Percentiles rank a stretch among this genome's conserved stretches.
Conservation (phyloP, 1,140 invertebrate species). For the Diabrotica undecimpunctata region DNA sequence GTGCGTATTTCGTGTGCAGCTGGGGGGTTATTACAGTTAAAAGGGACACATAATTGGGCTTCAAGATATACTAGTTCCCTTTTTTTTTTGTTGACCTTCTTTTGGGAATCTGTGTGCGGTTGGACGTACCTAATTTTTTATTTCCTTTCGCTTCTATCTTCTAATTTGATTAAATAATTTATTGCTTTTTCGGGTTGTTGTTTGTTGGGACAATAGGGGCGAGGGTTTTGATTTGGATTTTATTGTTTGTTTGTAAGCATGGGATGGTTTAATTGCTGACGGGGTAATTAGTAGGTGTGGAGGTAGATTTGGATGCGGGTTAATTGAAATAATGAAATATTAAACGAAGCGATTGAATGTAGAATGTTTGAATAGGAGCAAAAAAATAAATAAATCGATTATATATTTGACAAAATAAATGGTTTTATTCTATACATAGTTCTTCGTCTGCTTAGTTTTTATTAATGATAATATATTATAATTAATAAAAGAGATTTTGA, state of each 20-base stretch:
- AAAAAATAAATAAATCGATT: too few species aligned
- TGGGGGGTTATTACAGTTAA: constrained; percentile 1
- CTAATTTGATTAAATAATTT: constrained; percentile 17
- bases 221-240: neutral
- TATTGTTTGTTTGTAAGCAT: neutral
- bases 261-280: too few species aligned
- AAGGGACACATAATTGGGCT: constrained; percentile 18
- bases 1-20: neutral
- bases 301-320: too few species aligned
- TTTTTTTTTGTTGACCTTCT: constrained; percentile 1
- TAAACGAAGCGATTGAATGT: too few species aligned
- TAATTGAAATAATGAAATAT: too few species aligned
- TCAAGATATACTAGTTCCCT: constrained; percentile 12
- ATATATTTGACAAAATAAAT: too few species aligned
- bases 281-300: too few species aligned
- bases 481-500: too few species aligned
- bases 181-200: neutral
- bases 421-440: too few species aligned
- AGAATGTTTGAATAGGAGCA: too few species aligned
- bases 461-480: too few species aligned
- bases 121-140: constrained; percentile 16
- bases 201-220: neutral
- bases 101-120: constrained; percentile 7
- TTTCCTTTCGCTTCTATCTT: constrained; percentile 2
- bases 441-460: too few species aligned